These are phyloP conservation scores for Micrasema longulum DNA, from an alignment of 1,140 invertebrate genomes.

Conservation along the genomic window DNA sequence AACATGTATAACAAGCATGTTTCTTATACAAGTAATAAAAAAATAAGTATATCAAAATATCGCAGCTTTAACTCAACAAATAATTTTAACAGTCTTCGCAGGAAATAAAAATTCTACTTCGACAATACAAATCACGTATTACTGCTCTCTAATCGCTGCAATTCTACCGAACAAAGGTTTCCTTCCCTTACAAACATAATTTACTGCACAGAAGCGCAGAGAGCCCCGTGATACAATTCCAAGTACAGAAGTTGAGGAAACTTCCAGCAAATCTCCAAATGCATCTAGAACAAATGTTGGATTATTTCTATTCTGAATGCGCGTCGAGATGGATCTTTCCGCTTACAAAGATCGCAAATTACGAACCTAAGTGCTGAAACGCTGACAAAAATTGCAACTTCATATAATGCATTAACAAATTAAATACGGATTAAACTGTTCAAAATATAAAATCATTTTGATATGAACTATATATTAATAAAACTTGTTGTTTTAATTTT, in stretches of 20 bases:
- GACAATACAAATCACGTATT: conserved; percentile 15
- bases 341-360: too few relatives aligned
- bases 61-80: background rate
- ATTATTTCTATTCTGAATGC: background rate
- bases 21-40: too few relatives aligned
- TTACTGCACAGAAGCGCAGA: background rate
- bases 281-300: conserved; percentile 11
- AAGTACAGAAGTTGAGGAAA: conserved; percentile 1
- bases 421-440: background rate
- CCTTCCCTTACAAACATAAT: conserved; percentile 16
- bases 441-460: too few relatives aligned
- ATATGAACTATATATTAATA: too few relatives aligned
- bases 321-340: too few relatives aligned
- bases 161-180: conserved; percentile 7
- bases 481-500: too few relatives aligned
- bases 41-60: too few relatives aligned
- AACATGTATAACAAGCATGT: too few relatives aligned
- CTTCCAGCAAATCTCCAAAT: conserved; percentile 6
- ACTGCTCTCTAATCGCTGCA: conserved; percentile 16
- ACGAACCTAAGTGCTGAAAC: too few relatives aligned
- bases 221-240: conserved; percentile 9
- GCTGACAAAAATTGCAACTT: background rate
- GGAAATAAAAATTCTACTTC: background rate
- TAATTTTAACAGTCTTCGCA: background rate
- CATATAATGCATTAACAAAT: background rate